Conservation (phyloP, 2,113 vertebrate species). For the Catharus fuscescens region DNA sequence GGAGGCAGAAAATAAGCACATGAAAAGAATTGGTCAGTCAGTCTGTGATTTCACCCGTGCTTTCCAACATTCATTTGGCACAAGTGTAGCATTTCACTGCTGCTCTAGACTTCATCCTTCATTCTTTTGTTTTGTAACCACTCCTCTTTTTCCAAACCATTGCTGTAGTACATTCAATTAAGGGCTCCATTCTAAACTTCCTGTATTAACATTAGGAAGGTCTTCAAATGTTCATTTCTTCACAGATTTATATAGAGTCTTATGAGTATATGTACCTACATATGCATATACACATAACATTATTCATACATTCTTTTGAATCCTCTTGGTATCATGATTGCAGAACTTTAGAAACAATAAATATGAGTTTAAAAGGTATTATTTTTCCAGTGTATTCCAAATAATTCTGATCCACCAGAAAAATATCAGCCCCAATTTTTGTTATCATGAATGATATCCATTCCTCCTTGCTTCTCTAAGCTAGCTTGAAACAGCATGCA, state of each 20-base stretch:
- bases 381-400: neutral
- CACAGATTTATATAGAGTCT: neutral
- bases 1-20: neutral
- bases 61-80: neutral
- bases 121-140: neutral
- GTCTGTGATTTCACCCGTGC: neutral
- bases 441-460: neutral
- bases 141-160: neutral
- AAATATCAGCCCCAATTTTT: neutral
- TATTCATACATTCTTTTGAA: neutral
- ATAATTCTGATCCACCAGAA: neutral
- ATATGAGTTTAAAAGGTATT: neutral
- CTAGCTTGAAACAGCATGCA: neutral
- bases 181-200: neutral
- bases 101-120: neutral
- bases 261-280: neutral
- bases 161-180: neutral
- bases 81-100: neutral
- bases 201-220: neutral
- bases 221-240: neutral
- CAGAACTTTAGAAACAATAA: neutral
- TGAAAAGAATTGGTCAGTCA: neutral
- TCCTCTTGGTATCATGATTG: neutral
- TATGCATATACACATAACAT: neutral
- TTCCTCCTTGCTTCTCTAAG: neutral